Base-by-base conservation (phyloP, 2,113 vertebrate genomes). In the Dipodomys spectabilis region DNA sequence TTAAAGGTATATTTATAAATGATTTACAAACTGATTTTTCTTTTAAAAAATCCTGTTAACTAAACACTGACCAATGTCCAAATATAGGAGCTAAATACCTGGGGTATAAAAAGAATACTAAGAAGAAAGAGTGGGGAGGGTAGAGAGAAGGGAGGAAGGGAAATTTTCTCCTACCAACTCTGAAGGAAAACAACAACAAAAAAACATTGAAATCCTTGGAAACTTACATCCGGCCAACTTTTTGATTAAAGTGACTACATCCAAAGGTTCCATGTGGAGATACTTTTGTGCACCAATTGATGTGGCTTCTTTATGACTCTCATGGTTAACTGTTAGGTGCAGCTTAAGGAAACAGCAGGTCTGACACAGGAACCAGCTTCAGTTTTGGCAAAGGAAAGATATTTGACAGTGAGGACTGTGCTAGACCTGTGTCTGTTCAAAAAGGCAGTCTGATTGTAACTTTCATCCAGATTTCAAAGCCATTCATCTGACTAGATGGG, bases 181-280 rank as follows among this genome's bases (percentile, higher is more conserved):
- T 67, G 25, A 28, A 8, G 6, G 11, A 75, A 82, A 65, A 69
- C 30, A 87, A 86, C 39, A 71, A 39, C 77, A 86, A 23, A 27
- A 84, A 93, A 87, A 71, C 7, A 90, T 49, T 45, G 28, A 92
- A 85, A 57, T 2, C 13, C 69, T 95, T 86, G 81, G 73, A 94
- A 83, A 81, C 5, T 79, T 81, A 78, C 35, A 49, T 13, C 9
- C 85, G 57, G 7, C 18, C 35, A 92, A 72, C 16, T 10, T 95
- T 75, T 82, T 88, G 74, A 62, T 30, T 81, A 77, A 93, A 84
- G 22, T 53, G n/a, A 82, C 82, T 82, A 27, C 25, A 73, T 90
- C 53, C 77, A 44, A 82, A 93, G 91, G 87, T 7, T 87, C 32
- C 44, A 74, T 92, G 92, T 67, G 82, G 27, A 85, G n/a, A 78